Conservation (phyloP, 2,888 invertebrate genomes). For the Tyria jacobaeae region DNA sequence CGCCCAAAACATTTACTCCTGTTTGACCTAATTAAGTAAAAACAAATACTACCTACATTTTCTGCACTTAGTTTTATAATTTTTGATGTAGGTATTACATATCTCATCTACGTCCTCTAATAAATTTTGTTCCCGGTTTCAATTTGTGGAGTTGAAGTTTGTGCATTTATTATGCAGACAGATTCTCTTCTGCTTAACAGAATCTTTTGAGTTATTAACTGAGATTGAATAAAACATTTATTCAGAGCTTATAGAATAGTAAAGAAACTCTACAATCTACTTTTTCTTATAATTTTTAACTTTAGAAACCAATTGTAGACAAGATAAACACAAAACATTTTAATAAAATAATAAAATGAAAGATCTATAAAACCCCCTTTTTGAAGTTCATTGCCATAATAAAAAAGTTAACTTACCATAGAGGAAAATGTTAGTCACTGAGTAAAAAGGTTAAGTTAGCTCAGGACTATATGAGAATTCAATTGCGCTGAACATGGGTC, state of each 20-base stretch:
- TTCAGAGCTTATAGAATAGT: not conserved
- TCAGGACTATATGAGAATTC: conserved; percentile 13
- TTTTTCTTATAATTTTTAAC: not conserved
- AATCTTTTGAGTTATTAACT: too few species aligned
- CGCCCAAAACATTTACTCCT: not conserved
- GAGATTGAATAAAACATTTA: not conserved
- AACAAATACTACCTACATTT: conserved; percentile 21
- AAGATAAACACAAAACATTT: too few species aligned
- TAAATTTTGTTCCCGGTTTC: conserved; percentile 38
- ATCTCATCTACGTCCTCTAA: conserved; percentile 13
- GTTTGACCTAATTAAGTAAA: conserved; percentile 28
- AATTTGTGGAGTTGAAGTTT: conserved; percentile 42
- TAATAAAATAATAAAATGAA: not conserved
- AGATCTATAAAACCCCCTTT: not conserved
- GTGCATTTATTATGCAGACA: conserved; percentile 52
- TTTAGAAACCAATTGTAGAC: not conserved
- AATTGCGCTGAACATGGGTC: conserved; percentile 14
- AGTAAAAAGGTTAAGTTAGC: conserved; percentile 16
- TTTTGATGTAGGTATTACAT: conserved; percentile 41
- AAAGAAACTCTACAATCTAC: not conserved
- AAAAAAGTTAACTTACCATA: not conserved
- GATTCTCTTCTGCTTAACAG: conserved; percentile 9
- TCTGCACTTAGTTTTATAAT: too few species aligned
- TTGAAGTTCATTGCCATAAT: not conserved
- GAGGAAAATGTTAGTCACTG: not conserved